phyloP scores from a whole-genome alignment of 2,797 vertebrate genomes.

The Tenualosa ilisha region DNA sequence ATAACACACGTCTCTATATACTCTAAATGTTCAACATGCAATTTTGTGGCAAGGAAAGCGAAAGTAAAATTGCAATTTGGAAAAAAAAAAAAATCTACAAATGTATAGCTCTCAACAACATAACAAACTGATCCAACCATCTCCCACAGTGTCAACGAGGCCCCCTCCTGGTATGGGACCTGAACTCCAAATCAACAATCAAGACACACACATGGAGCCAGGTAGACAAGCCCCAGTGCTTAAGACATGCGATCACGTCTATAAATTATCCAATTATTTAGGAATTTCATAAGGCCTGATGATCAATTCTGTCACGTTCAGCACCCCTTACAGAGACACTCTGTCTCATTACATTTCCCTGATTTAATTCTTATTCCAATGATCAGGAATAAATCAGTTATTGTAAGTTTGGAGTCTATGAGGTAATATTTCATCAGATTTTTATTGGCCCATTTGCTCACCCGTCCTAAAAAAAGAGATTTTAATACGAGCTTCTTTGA shows the following conservation, averaged over 20 bases:
- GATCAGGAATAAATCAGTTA: too few species aligned
- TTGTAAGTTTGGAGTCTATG: too few species aligned
- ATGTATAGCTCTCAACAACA: background rate
- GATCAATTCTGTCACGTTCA: background rate
- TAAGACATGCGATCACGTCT: background rate
- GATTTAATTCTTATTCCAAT: too few species aligned
- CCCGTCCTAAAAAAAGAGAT: too few species aligned
- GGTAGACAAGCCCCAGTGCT: background rate
- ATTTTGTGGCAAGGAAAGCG: slow-evolving; percentile 9
- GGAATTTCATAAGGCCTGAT: background rate
- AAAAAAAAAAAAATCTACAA: background rate
- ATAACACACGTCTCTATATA: background rate
- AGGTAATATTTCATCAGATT: too few species aligned
- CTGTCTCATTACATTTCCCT: too few species aligned
- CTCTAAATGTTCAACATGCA: background rate
- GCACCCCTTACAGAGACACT: too few species aligned
- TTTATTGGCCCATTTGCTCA: too few species aligned
- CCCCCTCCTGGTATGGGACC: background rate
- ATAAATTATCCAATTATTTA: too few species aligned
- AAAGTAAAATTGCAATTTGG: background rate
- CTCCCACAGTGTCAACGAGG: background rate
- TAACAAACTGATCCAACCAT: background rate
- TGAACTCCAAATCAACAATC: background rate
- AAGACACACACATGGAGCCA: background rate
- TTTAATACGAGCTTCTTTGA: too few species aligned